Evolutionary conservation across 2,113 vertebrate species (phyloP).

Genomic region (Capreolus pygargus): DNA sequence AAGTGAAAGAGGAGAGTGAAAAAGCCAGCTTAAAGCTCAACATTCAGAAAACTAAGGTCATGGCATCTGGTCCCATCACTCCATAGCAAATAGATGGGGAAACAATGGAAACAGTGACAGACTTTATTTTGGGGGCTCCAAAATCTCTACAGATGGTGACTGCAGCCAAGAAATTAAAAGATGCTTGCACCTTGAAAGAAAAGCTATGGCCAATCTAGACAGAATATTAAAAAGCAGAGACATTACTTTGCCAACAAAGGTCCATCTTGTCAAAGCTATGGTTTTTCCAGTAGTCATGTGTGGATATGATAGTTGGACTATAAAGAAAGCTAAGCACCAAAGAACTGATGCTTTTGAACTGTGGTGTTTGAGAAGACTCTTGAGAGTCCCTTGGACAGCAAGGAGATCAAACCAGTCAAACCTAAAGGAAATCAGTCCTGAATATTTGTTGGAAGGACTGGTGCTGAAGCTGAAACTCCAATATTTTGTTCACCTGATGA

Average conservation of each 20-base stretch:
- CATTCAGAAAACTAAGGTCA: neutral
- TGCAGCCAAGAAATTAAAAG: neutral
- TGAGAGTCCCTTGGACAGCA: neutral
- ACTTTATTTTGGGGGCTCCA: neutral
- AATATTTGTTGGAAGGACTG: neutral
- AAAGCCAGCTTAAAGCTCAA: neutral
- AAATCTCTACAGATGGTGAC: neutral
- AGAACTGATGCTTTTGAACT: neutral
- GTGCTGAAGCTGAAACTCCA: neutral
- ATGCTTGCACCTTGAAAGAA: neutral
- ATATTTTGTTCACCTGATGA: neutral
- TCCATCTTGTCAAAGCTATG: neutral
- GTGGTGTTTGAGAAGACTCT: neutral
- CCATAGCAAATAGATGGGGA: neutral
- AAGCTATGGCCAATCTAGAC: neutral
- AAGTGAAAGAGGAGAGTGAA: neutral
- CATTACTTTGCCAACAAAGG: neutral
- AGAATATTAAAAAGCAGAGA: neutral
- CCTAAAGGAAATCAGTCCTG: neutral
- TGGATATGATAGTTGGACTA: neutral
- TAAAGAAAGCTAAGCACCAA: neutral
- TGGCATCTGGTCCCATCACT: neutral
- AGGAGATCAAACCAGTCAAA: neutral
- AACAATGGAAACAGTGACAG: neutral
- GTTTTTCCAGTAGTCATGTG: neutral